phyloP scores from a whole-genome alignment of 2,888 invertebrate species.

The Cheilosia vernalis region DNA sequence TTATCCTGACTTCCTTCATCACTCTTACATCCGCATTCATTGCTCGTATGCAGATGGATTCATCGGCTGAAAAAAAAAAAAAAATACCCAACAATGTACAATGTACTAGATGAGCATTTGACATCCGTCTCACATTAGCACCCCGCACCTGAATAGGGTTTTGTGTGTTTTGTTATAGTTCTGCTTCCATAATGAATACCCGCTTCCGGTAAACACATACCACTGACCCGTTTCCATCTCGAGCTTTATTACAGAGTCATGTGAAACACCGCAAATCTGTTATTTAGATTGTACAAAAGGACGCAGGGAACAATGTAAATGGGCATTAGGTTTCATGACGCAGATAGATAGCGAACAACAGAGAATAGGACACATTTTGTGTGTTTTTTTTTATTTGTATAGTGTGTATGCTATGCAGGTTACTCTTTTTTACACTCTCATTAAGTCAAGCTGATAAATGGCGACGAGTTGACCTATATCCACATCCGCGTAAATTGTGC shows the following conservation, averaged over 20 bases:
- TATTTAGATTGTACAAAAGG: constrained; percentile 66
- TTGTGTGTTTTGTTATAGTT: constrained; percentile 12
- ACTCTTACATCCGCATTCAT: constrained; percentile 52
- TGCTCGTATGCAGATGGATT: constrained; percentile 57
- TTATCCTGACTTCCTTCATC: constrained; percentile 60
- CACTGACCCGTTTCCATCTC: constrained; percentile 65
- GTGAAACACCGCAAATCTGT: constrained; percentile 67
- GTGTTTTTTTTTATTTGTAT: neutral
- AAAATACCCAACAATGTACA: constrained; percentile 1
- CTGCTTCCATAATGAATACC: constrained; percentile 52
- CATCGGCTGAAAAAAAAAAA: constrained; percentile 20
- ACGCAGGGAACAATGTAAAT: constrained; percentile 58
- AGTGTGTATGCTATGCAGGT: neutral
- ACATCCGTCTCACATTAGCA: constrained; percentile 47
- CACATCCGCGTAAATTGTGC: constrained; percentile 64
- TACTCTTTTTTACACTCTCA: constrained; percentile 38
- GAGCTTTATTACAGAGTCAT: constrained; percentile 60
- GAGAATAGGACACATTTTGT: constrained; percentile 33
- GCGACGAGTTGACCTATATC: constrained; percentile 68
- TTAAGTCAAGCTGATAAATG: constrained; percentile 73
- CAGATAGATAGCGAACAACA: constrained; percentile 47
- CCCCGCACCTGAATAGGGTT: constrained; percentile 39
- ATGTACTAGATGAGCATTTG: constrained; percentile 46
- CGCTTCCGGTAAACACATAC: constrained; percentile 64
- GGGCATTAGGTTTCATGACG: constrained; percentile 66